Percentiles rank a stretch among this genome's conserved stretches.
Conservation (phyloP, 2,797 vertebrate species). For the Potorous gilbertii region DNA sequence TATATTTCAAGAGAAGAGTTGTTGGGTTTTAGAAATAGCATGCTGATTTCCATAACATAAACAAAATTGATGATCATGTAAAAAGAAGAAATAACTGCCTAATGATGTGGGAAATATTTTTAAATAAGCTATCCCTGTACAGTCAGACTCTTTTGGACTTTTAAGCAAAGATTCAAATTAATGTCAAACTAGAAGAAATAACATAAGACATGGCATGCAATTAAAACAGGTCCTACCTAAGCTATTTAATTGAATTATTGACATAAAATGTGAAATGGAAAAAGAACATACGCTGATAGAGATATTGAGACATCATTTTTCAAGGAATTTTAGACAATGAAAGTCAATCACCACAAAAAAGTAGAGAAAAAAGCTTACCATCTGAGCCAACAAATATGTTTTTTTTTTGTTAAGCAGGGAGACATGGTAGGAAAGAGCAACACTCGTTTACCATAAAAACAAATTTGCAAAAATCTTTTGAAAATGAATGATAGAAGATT, state of each 20-base stretch:
- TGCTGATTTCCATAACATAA: background rate
- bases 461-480: background rate
- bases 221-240: background rate
- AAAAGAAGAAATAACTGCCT: background rate
- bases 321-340: background rate
- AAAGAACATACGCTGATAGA: background rate
- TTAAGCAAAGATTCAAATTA: background rate
- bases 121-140: background rate
- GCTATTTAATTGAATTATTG: background rate
- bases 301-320: background rate
- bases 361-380: too few relatives aligned
- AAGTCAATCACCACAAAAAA: background rate
- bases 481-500: background rate
- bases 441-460: background rate
- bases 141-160: background rate
- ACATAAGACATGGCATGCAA: background rate
- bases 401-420: too few relatives aligned
- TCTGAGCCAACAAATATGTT: background rate
- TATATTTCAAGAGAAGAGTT: background rate
- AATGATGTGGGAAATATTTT: background rate
- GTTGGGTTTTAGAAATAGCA: background rate
- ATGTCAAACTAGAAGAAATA: background rate
- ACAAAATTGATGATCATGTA: background rate
- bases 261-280: background rate
- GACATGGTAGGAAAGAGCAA: background rate